Conservation (phyloP, 2,797 vertebrate species). For the Cyprinodon diabolis region DNA sequence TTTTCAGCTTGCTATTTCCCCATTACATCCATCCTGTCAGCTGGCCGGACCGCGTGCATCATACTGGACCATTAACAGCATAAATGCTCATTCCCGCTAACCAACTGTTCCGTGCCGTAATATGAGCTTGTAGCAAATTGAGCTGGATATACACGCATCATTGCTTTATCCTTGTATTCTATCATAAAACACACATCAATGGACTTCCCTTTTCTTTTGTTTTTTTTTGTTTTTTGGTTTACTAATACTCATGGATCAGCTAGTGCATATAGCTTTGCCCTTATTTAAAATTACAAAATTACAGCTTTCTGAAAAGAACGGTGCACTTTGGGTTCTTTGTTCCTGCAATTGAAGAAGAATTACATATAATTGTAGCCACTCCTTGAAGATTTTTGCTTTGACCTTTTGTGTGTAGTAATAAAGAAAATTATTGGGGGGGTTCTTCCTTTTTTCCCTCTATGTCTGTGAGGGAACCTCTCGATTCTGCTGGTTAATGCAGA, state of each 20-base stretch:
- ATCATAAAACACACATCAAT: slow-evolving; percentile 3
- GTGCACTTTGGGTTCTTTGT: slow-evolving; percentile 83
- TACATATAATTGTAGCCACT: slow-evolving; percentile 89
- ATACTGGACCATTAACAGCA: slow-evolving; percentile 4
- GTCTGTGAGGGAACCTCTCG: slow-evolving; percentile 63
- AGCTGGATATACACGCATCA: slow-evolving; percentile 5
- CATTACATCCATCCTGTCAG: neutral
- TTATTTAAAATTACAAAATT: slow-evolving; percentile 85
- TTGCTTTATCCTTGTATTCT: slow-evolving; percentile 18
- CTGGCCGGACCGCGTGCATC: neutral
- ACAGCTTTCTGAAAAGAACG: slow-evolving; percentile 86
- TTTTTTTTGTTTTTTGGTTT: slow-evolving; percentile 54
- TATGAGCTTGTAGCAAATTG: slow-evolving; percentile 12
- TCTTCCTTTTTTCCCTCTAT: slow-evolving; percentile 63
- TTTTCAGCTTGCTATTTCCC: slow-evolving; percentile 8
- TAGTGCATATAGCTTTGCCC: slow-evolving; percentile 68
- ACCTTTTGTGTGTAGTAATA: slow-evolving; percentile 85
- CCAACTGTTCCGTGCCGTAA: neutral
- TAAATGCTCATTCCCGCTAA: slow-evolving; percentile 20
- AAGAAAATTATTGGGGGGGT: slow-evolving; percentile 82
- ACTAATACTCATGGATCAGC: slow-evolving; percentile 71
- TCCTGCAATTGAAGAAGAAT: slow-evolving; percentile 86
- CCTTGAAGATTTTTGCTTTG: slow-evolving; percentile 80
- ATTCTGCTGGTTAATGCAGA: slow-evolving; percentile 55
- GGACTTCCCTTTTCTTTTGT: slow-evolving; percentile 41